phyloP scores from a whole-genome alignment of 35 echinoderm and acorn worm species.

The Hemicentrotus pulcherrimus region DNA sequence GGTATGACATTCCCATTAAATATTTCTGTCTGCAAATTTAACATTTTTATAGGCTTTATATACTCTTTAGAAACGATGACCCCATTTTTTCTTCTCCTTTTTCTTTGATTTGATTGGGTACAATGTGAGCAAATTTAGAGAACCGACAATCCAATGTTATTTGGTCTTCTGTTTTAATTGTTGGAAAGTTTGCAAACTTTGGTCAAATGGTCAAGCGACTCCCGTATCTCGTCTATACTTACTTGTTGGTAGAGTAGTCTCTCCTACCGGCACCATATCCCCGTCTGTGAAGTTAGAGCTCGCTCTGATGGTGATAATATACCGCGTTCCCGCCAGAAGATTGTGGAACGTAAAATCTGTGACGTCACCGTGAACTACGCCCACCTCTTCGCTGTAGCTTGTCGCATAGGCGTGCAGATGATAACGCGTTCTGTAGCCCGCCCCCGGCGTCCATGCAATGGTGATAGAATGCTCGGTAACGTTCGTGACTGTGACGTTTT shows the following conservation, averaged over 20 bases:
- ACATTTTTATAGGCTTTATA: background rate
- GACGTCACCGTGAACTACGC: background rate
- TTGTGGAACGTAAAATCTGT: conserved; percentile 44
- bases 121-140: no score
- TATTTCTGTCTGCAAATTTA: background rate
- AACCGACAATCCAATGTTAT: no score
- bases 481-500: conserved; percentile 23
- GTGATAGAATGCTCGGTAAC: conserved; percentile 21
- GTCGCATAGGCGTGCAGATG: background rate
- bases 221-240: background rate
- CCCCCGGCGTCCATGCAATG: conserved; percentile 29
- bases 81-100: background rate
- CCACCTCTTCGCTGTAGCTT: background rate
- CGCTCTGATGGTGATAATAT: conserved; percentile 38
- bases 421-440: conserved; percentile 6
- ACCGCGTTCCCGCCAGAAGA: conserved; percentile 9
- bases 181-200: no score
- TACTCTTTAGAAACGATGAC: background rate
- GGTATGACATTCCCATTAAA: no score
- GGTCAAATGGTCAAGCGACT: no score
- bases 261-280: background rate
- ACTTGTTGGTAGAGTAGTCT: conserved; percentile 10
- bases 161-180: no score
- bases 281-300: background rate
- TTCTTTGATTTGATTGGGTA: no score